Evolutionary conservation across 2,888 invertebrate genomes (phyloP).

Genomic region (Buathra laborator): DNA sequence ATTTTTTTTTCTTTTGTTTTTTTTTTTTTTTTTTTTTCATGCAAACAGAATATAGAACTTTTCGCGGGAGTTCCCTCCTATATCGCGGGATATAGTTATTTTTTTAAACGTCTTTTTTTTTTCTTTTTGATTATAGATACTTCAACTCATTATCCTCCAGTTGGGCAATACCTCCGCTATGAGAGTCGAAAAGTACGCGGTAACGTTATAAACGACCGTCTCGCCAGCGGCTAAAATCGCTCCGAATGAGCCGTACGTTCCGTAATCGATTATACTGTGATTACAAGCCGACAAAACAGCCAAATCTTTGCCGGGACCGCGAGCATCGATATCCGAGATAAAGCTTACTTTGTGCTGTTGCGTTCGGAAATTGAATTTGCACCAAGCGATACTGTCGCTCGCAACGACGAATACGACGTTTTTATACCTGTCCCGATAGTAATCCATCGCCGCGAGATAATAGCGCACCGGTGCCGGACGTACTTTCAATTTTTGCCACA

Average conservation of each 20-base stretch:
- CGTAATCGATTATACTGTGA: conserved; percentile 85
- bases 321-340: conserved; percentile 80
- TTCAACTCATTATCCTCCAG: conserved; percentile 83
- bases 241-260: conserved; percentile 84
- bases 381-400: conserved; percentile 85
- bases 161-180: conserved; percentile 83
- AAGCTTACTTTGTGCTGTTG: conserved; percentile 79
- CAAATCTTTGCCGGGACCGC: conserved; percentile 83
- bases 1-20: neutral
- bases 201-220: conserved; percentile 83
- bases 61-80: neutral
- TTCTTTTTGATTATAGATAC: conserved; percentile 52
- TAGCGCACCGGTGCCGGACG: conserved; percentile 83
- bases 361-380: conserved; percentile 81
- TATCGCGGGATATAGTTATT: neutral
- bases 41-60: conserved; percentile 35
- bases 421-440: conserved; percentile 82
- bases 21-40: conserved; percentile 5
- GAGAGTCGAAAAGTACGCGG: conserved; percentile 82
- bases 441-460: conserved; percentile 84
- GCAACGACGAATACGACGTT: conserved; percentile 84
- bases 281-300: conserved; percentile 84
- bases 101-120: conserved; percentile 41
- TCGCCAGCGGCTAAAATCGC: conserved; percentile 84
- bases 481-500: conserved; percentile 86